Conservation (phyloP, 2,113 vertebrate genomes). For the Manacus vitellinus region DNA sequence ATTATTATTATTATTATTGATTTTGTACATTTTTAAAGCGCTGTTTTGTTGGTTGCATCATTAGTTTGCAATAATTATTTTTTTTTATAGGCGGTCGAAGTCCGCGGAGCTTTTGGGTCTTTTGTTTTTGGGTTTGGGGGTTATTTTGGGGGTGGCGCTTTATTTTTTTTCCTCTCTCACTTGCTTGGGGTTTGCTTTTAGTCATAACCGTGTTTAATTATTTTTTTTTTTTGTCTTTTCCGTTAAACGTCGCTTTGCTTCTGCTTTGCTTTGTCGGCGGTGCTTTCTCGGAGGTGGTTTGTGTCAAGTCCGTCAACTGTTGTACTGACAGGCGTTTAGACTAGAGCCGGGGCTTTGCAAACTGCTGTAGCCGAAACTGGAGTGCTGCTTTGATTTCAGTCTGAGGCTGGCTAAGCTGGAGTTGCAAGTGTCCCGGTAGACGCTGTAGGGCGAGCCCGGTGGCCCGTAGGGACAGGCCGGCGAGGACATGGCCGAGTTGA, state of each 20-base stretch:
- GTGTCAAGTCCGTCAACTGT: constrained; percentile 87
- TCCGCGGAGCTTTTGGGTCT: not conserved
- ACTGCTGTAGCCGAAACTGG: constrained; percentile 94
- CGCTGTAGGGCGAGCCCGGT: constrained; percentile 92
- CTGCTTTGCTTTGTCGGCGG: constrained; percentile 42
- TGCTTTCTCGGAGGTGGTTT: constrained; percentile 44
- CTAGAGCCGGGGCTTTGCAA: constrained; percentile 92
- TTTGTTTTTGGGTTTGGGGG: not conserved
- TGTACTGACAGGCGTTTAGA: constrained; percentile 97
- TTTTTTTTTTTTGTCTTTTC: not conserved
- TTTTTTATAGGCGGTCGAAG: not conserved
- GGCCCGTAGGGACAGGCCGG: constrained; percentile 93
- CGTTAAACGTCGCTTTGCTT: constrained; percentile 52
- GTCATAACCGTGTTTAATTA: not conserved
- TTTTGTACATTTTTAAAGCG: not conserved
- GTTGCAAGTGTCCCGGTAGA: constrained; percentile 98
- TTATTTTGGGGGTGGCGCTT: not conserved
- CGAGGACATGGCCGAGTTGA: constrained; percentile 94
- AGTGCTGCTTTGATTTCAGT: constrained; percentile 99
- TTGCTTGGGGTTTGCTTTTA: constrained; percentile 23
- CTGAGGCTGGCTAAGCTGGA: constrained; percentile 94
- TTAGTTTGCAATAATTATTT: not conserved
- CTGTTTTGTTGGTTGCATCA: not conserved
- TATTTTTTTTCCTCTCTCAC: not conserved
- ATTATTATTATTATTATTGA: too few relatives aligned